Evolutionary conservation across 2,888 invertebrate genomes (phyloP), one percentile per base, ranked within the genome.

Genomic region (Sussaba pulchella): DNA sequence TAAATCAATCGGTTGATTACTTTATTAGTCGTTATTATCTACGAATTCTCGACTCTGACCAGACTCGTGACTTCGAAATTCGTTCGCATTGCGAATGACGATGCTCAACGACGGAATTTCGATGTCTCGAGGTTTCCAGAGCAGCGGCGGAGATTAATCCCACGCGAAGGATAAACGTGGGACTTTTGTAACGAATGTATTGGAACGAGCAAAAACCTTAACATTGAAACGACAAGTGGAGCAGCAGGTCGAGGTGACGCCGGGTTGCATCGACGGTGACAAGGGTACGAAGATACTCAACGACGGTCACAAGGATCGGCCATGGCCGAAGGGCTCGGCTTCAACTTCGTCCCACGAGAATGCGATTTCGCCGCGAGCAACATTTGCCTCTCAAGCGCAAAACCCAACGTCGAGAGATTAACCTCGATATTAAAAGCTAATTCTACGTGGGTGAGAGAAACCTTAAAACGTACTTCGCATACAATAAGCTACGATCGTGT

Each of bases 391-490:
- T 54, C 26, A 67, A 71, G 75, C 67, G 78, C 73, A 80, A 83
- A 87, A 86, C 82, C 83, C 82, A 84, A 87, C 87, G 54, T 81
- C 75, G 52, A 43, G 47, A 82, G 87, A 88, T 88, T 88, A 87
- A 88, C 88, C 88, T 89, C 85, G 86, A 88, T 89, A 85, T 89
- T 84, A 84, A 82, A 85, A 83, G 85, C 86, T 83, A 75, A 81
- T 83, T 64, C 2, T 31, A 31, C 74, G 63, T 47, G 14, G 54
- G 24, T 36, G 17, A 59, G 70, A 36, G 89, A 89, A 88, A 85
- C 89, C 89, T 76, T 88, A 88, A 66, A 80, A 81, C 50, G 19
- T 12, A n/a, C n/a, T 26, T 57, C 26, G 43, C 41, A 70, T n/a
- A n/a, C 69, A 41, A 36, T 61, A 66, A 36, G 21, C 72, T 24